These are phyloP conservation scores for Lophotis ruficrista DNA, from an alignment of 2,113 vertebrate genomes.

Conservation along the genomic window DNA sequence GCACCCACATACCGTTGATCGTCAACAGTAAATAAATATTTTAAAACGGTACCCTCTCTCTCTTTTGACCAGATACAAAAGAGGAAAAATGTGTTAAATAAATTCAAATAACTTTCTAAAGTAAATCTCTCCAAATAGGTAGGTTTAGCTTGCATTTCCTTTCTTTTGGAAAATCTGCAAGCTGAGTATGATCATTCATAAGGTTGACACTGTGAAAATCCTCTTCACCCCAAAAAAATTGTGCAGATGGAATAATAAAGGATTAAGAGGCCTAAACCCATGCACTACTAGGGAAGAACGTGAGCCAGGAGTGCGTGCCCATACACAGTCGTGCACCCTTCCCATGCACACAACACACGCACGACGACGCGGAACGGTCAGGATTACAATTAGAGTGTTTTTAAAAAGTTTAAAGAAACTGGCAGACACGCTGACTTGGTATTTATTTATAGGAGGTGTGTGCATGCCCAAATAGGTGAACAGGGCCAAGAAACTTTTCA, in stretches of 20 bases:
- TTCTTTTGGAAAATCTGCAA: neutral
- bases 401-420: neutral
- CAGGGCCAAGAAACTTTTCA: neutral
- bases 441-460: constrained; percentile 4
- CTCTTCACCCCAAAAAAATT: neutral
- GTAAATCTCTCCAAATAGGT: neutral
- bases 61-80: neutral
- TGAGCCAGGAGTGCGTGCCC: rapidly evolving
- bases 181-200: neutral
- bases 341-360: neutral
- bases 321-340: rapidly evolving
- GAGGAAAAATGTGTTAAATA: neutral
- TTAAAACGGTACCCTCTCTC: neutral
- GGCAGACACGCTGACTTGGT: neutral
- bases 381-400: neutral
- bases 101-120: neutral
- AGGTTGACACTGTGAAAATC: neutral
- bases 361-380: rapidly evolving
- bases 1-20: neutral
- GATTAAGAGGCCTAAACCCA: neutral
- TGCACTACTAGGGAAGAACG: rapidly evolving
- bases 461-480: neutral
- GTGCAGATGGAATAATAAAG: neutral
- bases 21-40: neutral
- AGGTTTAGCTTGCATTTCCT: neutral